phyloP scores from a whole-genome alignment of 2,797 vertebrate species.

The Lophius americanus region DNA sequence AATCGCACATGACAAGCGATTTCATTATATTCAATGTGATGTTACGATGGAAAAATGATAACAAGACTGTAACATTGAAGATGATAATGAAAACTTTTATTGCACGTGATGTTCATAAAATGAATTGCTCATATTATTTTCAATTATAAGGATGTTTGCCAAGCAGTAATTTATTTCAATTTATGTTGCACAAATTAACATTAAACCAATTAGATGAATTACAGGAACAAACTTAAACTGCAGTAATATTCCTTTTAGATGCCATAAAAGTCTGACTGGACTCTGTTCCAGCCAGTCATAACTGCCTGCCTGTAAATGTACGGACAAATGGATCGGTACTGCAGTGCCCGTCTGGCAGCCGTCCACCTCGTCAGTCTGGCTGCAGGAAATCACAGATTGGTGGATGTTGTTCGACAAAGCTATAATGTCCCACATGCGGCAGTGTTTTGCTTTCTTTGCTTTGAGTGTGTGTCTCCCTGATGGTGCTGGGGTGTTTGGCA shows the following conservation, averaged over 20 bases:
- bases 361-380: constrained; percentile 52
- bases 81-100: no score
- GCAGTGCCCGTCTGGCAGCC: constrained; percentile 43
- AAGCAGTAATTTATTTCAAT: not conserved
- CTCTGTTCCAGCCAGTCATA: not conserved
- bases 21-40: no score
- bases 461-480: constrained; percentile 63
- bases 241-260: not conserved
- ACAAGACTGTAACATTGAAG: no score
- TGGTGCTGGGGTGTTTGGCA: constrained; percentile 78
- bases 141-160: no score
- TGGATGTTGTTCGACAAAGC: constrained; percentile 73
- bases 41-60: no score
- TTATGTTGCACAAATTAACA: no score
- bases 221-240: not conserved
- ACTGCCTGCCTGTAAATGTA: constrained; percentile 22
- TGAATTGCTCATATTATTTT: no score
- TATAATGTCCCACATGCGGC: constrained; percentile 68
- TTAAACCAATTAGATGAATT: no score
- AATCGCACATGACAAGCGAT: no score
- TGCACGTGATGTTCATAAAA: no score
- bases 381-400: constrained; percentile 66
- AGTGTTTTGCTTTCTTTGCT: constrained; percentile 62
- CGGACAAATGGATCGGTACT: not conserved
- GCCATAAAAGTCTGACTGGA: not conserved